These are phyloP conservation scores for Nymphalis urticae DNA, from an alignment of 2,888 invertebrate species.

Conservation along the genomic window DNA sequence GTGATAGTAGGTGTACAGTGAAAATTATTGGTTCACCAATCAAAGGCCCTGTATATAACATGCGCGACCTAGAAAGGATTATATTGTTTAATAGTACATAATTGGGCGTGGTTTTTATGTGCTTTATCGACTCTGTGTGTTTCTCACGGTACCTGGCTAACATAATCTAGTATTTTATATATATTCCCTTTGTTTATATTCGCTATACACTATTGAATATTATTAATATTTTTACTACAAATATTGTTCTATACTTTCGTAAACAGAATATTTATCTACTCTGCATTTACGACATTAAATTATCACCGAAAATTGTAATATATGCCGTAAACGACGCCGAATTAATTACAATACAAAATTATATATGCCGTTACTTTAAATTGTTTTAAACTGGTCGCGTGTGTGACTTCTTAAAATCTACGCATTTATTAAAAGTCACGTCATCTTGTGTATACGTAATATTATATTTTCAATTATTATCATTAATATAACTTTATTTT, in stretches of 20 bases:
- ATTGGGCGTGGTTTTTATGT: slow-evolving; percentile 40
- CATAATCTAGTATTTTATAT: neutral
- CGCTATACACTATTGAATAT: neutral
- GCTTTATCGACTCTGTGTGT: slow-evolving; percentile 18
- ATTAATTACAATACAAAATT: slow-evolving; percentile 6
- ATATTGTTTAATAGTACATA: slow-evolving; percentile 38
- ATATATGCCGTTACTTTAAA: neutral
- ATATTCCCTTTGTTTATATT: neutral
- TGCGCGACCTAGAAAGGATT: slow-evolving; percentile 38
- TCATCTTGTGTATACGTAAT: too few species aligned
- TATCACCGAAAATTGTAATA: neutral
- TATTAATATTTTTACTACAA: neutral
- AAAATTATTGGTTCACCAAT: slow-evolving; percentile 45
- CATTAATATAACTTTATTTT: too few species aligned
- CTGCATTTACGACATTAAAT: too few species aligned
- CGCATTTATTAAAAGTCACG: too few species aligned
- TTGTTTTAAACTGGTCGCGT: neutral
- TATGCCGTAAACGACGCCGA: neutral
- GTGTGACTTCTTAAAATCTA: neutral
- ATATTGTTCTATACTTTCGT: neutral
- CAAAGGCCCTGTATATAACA: slow-evolving; percentile 40
- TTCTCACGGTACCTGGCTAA: neutral
- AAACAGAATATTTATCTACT: too few species aligned
- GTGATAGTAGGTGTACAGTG: slow-evolving; percentile 42
- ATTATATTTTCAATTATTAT: too few species aligned